phyloP scores from a whole-genome alignment of 2,113 vertebrate genomes.

The Xyliphius kryptos region DNA sequence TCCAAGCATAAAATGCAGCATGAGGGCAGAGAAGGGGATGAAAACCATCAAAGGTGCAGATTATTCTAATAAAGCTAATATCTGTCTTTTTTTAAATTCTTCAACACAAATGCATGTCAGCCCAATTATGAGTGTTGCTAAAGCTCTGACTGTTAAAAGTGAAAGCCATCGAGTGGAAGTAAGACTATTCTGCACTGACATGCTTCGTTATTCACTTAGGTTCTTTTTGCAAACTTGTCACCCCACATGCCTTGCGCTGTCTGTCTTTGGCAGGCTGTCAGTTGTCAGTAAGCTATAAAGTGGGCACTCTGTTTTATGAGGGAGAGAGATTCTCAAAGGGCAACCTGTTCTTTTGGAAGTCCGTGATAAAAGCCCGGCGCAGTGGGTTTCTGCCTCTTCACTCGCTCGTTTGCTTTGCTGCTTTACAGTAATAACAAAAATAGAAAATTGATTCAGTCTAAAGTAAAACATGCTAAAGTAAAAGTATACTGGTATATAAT shows the following conservation, averaged over 20 bases:
- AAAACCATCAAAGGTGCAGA: no score
- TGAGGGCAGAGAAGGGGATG: no score
- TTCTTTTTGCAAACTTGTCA: slow-evolving; percentile 17
- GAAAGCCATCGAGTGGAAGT: neutral
- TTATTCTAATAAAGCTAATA: no score
- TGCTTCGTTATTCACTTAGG: neutral
- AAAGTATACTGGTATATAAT: no score
- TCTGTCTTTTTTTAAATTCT: neutral
- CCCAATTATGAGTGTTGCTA: neutral
- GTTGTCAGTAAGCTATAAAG: slow-evolving; percentile 53
- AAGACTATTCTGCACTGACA: neutral
- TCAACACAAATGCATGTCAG: neutral
- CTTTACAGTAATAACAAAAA: neutral
- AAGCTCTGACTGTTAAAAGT: slow-evolving; percentile 1
- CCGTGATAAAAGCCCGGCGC: slow-evolving; percentile 53
- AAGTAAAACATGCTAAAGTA: no score
- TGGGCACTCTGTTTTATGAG: slow-evolving; percentile 55
- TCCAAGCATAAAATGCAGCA: no score
- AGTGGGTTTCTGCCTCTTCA: slow-evolving; percentile 47
- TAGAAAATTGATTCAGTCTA: no score
- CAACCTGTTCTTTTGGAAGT: slow-evolving; percentile 55
- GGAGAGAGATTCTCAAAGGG: slow-evolving; percentile 58
- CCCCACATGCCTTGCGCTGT: neutral
- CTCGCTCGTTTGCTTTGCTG: neutral
- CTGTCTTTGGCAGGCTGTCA: slow-evolving; percentile 35